Percentiles rank a stretch among this genome's conserved stretches.
Conservation (phyloP, 2,888 invertebrate genomes). For the Zeuzera pyrina region DNA sequence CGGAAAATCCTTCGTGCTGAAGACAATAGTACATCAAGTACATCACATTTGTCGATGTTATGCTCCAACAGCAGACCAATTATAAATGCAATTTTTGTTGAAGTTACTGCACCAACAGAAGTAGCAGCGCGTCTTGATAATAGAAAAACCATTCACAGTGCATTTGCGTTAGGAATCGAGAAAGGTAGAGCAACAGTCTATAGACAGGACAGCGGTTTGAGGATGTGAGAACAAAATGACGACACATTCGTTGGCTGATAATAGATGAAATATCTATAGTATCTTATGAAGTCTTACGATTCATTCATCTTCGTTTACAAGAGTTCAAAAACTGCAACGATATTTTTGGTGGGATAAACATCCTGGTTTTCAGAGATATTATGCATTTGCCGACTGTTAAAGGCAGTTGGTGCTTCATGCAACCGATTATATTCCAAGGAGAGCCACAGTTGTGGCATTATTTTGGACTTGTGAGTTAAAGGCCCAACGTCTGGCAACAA, state of each 20-base stretch:
- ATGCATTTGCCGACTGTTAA: not conserved
- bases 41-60: conserved; percentile 5
- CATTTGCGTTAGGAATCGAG: no score
- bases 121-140: conserved; percentile 2
- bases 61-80: conserved; percentile 3
- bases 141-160: conserved; percentile 1
- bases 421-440: conserved; percentile 1
- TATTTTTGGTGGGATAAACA: conserved; percentile 1
- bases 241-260: not conserved
- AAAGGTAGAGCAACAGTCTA: not conserved
- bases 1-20: conserved; percentile 6
- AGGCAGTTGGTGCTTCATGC: conserved; percentile 1
- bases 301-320: not conserved
- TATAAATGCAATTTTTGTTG: conserved; percentile 2
- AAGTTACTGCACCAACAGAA: conserved; percentile 2
- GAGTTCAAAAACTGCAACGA: conserved; percentile 2
- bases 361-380: not conserved
- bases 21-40: conserved; percentile 5
- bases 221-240: conserved; percentile 1
- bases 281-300: not conserved
- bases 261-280: not conserved
- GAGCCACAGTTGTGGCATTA: conserved; percentile 1
- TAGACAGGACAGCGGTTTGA: not conserved
- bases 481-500: no score
- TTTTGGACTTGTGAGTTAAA: conserved; percentile 3